A percentile compares a stretch with the other conserved stretches of the same genome.
These are phyloP conservation scores for Lasioglossum baleicum DNA, from an alignment of 1,140 invertebrate species.

Conservation along the genomic window DNA sequence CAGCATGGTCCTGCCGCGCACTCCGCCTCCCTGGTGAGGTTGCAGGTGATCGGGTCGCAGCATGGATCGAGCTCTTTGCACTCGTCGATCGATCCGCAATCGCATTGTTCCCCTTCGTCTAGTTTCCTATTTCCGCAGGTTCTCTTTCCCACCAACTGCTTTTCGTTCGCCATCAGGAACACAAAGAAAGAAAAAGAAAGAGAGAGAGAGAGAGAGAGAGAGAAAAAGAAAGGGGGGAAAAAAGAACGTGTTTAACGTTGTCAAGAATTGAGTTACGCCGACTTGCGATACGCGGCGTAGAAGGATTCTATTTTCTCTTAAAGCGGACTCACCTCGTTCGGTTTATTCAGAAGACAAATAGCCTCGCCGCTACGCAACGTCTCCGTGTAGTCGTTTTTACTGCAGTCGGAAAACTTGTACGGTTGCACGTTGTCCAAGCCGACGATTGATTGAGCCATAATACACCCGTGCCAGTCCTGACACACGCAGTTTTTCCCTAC, in stretches of 20 bases:
- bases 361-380: slow-evolving; percentile 88
- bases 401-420: slow-evolving; percentile 95
- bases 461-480: slow-evolving; percentile 96
- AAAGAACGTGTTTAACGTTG: too few relatives aligned
- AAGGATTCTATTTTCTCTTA: too few relatives aligned
- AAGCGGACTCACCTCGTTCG: slow-evolving; percentile 87
- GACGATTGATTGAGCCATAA: slow-evolving; percentile 95
- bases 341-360: slow-evolving; percentile 93
- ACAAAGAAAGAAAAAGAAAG: background rate
- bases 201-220: too few relatives aligned
- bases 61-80: slow-evolving; percentile 93
- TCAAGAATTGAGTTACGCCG: too few relatives aligned
- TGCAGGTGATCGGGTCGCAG: slow-evolving; percentile 97
- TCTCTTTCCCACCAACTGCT: slow-evolving; percentile 84
- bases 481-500: slow-evolving; percentile 89
- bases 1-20: slow-evolving; percentile 96
- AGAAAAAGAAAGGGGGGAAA: too few relatives aligned
- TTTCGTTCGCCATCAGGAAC: too few relatives aligned
- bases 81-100: slow-evolving; percentile 92
- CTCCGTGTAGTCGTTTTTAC: slow-evolving; percentile 91
- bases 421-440: slow-evolving; percentile 94
- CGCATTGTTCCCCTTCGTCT: slow-evolving; percentile 97
- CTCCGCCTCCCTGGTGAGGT: slow-evolving; percentile 93
- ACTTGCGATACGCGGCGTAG: too few relatives aligned
- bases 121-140: slow-evolving; percentile 95